These are phyloP conservation scores for Caenorhabditis inopinata DNA, from an alignment of 1,140 invertebrate species.

Conservation along the genomic window DNA sequence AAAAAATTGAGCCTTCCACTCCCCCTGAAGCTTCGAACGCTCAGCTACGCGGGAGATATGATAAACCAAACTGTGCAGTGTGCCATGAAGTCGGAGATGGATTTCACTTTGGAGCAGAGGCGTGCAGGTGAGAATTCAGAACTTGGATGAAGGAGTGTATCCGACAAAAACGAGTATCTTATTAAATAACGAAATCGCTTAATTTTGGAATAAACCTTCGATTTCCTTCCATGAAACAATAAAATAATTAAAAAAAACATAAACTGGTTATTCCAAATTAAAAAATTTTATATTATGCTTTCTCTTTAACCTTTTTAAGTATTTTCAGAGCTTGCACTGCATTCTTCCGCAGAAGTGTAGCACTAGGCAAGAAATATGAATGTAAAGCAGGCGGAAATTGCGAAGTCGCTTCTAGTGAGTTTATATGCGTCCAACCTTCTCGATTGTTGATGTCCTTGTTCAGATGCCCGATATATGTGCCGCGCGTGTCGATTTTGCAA, in stretches of 20 bases:
- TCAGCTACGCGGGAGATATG: neutral
- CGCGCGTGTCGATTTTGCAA: slow-evolving; percentile 98
- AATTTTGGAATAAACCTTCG: too few relatives aligned
- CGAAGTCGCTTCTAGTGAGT: neutral
- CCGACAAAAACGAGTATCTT: too few relatives aligned
- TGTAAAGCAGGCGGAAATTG: neutral
- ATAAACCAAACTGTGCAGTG: neutral
- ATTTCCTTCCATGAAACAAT: too few relatives aligned
- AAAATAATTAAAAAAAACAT: too few relatives aligned
- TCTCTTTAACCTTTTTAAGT: too few relatives aligned
- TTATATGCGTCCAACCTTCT: neutral
- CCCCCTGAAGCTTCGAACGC: neutral
- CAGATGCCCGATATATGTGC: slow-evolving; percentile 70
- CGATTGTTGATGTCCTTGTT: neutral
- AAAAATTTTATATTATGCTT: too few relatives aligned
- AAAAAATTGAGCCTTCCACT: neutral
- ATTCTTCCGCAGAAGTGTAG: neutral
- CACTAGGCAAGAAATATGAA: slow-evolving; percentile 2
- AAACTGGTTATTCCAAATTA: too few relatives aligned
- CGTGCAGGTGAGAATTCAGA: too few relatives aligned
- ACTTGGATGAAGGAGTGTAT: too few relatives aligned
- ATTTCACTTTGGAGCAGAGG: slow-evolving; percentile 6
- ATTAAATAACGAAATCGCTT: neutral
- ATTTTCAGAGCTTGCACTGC: slow-evolving; percentile 20
- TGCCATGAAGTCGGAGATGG: slow-evolving; percentile 24